Evolutionary conservation across 2,113 vertebrate genomes (phyloP).

Genomic region (Merops nubicus): DNA sequence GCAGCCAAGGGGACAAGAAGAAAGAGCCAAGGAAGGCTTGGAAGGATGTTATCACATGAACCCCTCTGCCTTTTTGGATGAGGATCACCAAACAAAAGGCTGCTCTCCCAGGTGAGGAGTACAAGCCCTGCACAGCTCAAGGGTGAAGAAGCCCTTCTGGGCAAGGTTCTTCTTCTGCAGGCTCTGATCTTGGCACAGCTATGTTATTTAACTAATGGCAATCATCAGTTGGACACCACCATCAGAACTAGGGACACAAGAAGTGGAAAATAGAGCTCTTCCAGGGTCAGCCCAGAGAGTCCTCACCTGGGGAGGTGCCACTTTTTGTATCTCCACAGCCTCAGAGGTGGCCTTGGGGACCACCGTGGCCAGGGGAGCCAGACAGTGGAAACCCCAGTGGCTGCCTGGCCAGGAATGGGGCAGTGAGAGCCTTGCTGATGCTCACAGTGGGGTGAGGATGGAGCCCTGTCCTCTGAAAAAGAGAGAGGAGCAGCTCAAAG

Average conservation of each 20-base stretch:
- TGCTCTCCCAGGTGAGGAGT: not conserved
- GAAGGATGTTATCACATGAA: not conserved
- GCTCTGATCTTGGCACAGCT: not conserved
- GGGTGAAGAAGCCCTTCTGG: not conserved
- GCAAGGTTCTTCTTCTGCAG: not conserved
- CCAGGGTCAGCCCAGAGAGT: not conserved
- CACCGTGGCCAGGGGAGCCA: accelerated
- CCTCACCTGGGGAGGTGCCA: not conserved
- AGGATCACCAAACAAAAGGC: not conserved
- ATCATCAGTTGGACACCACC: not conserved
- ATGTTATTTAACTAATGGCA: not conserved
- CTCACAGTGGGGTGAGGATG: accelerated
- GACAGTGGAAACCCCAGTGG: not conserved
- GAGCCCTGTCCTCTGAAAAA: not conserved
- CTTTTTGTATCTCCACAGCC: not conserved
- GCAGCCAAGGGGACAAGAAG: not conserved
- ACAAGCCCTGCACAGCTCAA: not conserved
- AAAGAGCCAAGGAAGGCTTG: not conserved
- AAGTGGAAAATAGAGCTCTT: not conserved
- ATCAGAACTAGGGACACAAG: not conserved
- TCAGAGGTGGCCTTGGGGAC: not conserved
- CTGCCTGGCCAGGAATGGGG: not conserved
- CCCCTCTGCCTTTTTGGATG: not conserved
- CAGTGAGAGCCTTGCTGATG: not conserved
- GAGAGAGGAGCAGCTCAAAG: not conserved